Evolutionary conservation across 2,888 invertebrate genomes (phyloP), one percentile per base, ranked within the genome.

Genomic region (Mesorhabditis belari): DNA sequence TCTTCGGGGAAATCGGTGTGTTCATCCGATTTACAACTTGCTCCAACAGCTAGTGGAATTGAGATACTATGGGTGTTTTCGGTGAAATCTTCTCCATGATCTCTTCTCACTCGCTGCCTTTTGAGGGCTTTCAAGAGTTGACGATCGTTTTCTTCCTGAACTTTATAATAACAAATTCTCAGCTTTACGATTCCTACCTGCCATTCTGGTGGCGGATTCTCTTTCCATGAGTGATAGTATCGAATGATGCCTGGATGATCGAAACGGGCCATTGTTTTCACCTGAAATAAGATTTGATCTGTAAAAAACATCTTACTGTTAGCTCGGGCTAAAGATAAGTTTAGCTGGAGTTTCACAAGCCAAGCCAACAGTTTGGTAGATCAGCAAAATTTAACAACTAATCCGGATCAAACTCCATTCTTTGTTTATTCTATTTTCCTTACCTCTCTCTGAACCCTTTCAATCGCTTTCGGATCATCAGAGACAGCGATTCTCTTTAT

Each of bases 211-310:
- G 95, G 94, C 6, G 95, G 94, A 62, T 87, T 87, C 83, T 96
- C 95, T 0, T 92, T 85, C 96, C 96, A 98, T 0, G 94, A 89
- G 85, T 92, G 89, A 83, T 89, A 91, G 83, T 94, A 98, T 1
- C 96, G 86, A 57, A 96, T 95, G 73, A 98, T 96, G 81, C 94
- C 89, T 52, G 88, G 88, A 84, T 98, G 95, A 68, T 96, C 94
- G 61, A 96, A 84, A 82, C 90, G 91, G 0, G 96, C 96, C 49
- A 96, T 84, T 0, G 93, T 93, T 67, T 90, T 89, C 0, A 95
- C 95, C 44, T 35, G 44, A n/a, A 35, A 35, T 17, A 1, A 35
- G 12, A n/a, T n/a, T 35, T 17, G n/a, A 35, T 9, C 44, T n/a
- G 44, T n/a, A n/a, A n/a, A n/a, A n/a, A n/a, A n/a, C n/a, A n/a